Base-by-base conservation (phyloP, 2,113 vertebrate genomes). In the Nipponia nippon region DNA sequence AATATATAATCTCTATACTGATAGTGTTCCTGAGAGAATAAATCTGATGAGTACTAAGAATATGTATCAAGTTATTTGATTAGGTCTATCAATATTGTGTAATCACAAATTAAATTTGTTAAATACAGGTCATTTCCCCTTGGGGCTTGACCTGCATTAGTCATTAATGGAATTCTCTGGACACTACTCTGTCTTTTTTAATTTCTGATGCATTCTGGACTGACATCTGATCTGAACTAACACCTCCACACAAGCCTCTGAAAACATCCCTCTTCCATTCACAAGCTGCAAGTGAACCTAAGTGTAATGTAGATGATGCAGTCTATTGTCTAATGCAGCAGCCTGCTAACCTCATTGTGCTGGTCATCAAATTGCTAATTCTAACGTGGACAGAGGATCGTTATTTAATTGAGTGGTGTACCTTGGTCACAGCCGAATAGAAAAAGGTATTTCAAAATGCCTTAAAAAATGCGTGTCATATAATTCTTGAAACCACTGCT, bases 21-120 rank as follows among this genome's bases (percentile, higher is more conserved):
- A 36, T 58, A 55, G 36, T 34, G 49, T 18, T 91, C 61, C 62
- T n/a, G 42, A 55, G 11, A 88, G 50, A 83, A 83, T 46, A 52
- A 19, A 63, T 81, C 79, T 55, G 38, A 46, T 34, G 72, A 92
- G 30, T 56, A 34, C 30, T 75, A 52, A 26, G 71, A 67, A 69
- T 52, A 71, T 1, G 1, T 61, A 52, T 12, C 71, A 89, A 76
- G 20, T 85, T 76, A 91, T 63, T 87, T 7, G 2, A 10, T 76
- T 61, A 72, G 36, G 52, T 20, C 47, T 94, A 72, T 81, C 65
- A 66, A 72, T 92, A 83, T 10, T n/a, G 55, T 71, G 52, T 61
- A 89, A 89, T 59, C 38, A 67, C 65, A 87, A 94, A 91, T 91
- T 89, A 72, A 29, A 55, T 96, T 61, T 76, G 61, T 80, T 94